Conservation (phyloP, 2,888 invertebrate genomes). For the Blastobasis lacticolella region DNA sequence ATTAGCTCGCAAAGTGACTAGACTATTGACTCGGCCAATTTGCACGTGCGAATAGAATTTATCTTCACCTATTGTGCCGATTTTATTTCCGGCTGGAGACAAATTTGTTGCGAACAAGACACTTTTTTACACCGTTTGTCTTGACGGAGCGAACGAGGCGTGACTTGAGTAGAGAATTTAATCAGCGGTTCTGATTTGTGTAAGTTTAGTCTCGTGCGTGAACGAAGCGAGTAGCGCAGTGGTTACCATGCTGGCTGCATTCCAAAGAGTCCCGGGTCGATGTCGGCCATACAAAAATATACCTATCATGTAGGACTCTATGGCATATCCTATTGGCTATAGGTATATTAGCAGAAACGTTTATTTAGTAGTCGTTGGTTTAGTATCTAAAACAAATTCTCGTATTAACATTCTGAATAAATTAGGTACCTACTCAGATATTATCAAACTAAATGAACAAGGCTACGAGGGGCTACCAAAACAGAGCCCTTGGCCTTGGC, state of each 20-base stretch:
- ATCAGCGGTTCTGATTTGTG: background rate
- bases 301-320: too few relatives aligned
- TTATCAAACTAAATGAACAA: too few relatives aligned
- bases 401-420: too few relatives aligned
- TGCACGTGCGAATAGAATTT: slow-evolving; percentile 54
- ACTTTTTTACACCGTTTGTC: slow-evolving; percentile 21
- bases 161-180: background rate
- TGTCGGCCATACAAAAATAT: background rate
- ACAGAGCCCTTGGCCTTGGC: background rate
- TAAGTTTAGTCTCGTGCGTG: too few relatives aligned
- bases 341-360: too few relatives aligned
- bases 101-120: slow-evolving; percentile 17
- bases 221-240: too few relatives aligned
- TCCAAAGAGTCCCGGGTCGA: background rate
- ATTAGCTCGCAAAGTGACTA: slow-evolving; percentile 34
- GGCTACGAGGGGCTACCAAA: too few relatives aligned
- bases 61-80: slow-evolving; percentile 40
- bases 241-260: too few relatives aligned
- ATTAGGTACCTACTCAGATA: too few relatives aligned
- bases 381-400: too few relatives aligned
- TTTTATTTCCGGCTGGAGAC: slow-evolving; percentile 46
- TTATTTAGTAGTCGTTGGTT: too few relatives aligned
- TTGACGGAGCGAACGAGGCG: background rate
- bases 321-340: too few relatives aligned
- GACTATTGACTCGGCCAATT: slow-evolving; percentile 52